These are phyloP conservation scores for Latrodectus elegans DNA, from an alignment of 2,888 invertebrate species.

Conservation along the genomic window DNA sequence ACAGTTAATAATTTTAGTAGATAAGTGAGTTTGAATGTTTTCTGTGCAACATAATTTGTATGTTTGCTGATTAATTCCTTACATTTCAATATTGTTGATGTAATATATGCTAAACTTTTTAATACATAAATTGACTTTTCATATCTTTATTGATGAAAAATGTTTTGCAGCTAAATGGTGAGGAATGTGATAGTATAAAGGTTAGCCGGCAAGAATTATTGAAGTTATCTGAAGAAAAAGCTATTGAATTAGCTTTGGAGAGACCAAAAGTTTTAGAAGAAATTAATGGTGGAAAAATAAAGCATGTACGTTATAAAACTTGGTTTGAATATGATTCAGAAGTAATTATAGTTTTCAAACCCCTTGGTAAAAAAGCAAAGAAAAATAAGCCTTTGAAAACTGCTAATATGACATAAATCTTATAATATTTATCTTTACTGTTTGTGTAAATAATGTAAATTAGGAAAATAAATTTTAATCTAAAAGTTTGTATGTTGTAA, in stretches of 20 bases:
- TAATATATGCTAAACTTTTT: too few species aligned
- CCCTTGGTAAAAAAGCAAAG: constrained; percentile 38
- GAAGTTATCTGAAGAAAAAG: constrained; percentile 37
- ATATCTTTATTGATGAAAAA: too few species aligned
- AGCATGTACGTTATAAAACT: constrained; percentile 20
- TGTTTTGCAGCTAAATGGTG: constrained; percentile 50
- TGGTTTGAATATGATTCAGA: constrained; percentile 56
- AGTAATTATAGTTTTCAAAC: constrained; percentile 37
- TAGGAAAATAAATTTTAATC: neutral
- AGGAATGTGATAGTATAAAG: constrained; percentile 24
- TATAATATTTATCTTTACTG: neutral
- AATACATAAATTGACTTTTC: too few species aligned
- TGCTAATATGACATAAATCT: constrained; percentile 4
- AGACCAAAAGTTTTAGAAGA: constrained; percentile 27
- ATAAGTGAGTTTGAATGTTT: too few species aligned
- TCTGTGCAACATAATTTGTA: too few species aligned
- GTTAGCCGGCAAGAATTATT: constrained; percentile 31
- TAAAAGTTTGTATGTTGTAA: too few species aligned
- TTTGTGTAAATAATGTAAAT: neutral
- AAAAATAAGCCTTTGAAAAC: neutral
- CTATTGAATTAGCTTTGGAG: constrained; percentile 34
- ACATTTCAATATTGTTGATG: too few species aligned
- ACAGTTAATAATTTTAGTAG: too few species aligned
- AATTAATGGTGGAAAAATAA: constrained; percentile 29
- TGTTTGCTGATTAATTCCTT: too few species aligned